A percentile compares a stretch with the other conserved stretches of the same genome.
These are phyloP conservation scores for Rhabdomys pumilio DNA, from an alignment of 2,797 vertebrate species.

Conservation along the genomic window DNA sequence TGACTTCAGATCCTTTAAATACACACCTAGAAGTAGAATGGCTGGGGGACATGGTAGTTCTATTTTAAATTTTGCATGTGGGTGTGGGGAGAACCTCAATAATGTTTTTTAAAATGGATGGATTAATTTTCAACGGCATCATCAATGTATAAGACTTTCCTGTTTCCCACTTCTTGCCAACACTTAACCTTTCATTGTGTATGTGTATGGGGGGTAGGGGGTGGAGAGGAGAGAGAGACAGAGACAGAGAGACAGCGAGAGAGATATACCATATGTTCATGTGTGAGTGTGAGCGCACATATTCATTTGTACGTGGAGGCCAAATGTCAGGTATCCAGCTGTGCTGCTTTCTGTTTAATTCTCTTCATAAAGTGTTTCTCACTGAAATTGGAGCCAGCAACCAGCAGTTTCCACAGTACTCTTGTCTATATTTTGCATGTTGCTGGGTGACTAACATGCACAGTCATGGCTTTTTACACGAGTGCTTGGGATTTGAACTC, in stretches of 20 bases:
- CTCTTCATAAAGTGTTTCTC: not conserved
- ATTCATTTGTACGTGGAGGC: not conserved
- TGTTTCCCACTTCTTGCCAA: not conserved
- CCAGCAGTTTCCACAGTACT: not conserved
- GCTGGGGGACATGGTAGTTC: not conserved
- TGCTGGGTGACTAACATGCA: not conserved
- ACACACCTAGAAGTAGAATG: not conserved
- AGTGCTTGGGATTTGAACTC: not conserved
- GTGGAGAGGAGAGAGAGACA: no score
- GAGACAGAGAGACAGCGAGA: not conserved
- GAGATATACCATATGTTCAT: not conserved
- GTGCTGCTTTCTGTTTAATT: not conserved
- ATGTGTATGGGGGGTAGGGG: no score
- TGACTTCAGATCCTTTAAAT: not conserved
- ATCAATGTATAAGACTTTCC: not conserved
- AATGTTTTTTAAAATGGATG: not conserved
- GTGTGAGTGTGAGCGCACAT: not conserved
- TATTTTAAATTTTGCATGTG: not conserved
- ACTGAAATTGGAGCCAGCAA: not conserved
- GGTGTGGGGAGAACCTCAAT: not conserved
- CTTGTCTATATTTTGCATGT: not conserved
- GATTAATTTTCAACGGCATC: conserved; percentile 8
- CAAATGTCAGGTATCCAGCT: not conserved
- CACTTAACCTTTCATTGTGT: not conserved
- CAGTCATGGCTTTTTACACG: not conserved